A percentile compares a stretch with the other conserved stretches of the same genome.
These are phyloP conservation scores for Melanostigma gelatinosum DNA, from an alignment of 2,113 vertebrate genomes.

Conservation along the genomic window DNA sequence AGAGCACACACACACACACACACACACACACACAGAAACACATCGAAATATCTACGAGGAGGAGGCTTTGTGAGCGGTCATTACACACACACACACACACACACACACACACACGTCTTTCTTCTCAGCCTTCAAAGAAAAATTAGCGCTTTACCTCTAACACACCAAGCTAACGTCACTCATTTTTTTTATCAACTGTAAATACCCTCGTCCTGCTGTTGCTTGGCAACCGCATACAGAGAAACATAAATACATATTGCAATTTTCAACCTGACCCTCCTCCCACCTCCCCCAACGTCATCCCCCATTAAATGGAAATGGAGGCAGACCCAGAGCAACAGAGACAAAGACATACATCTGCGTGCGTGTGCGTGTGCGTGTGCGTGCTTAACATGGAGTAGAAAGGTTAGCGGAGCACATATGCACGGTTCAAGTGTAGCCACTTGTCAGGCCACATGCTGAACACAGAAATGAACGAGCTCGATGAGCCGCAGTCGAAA, in stretches of 20 bases:
- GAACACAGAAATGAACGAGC: slow-evolving; percentile 20
- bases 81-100: slow-evolving; percentile 26
- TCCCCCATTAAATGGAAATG: slow-evolving; percentile 53
- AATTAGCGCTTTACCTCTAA: slow-evolving; percentile 73
- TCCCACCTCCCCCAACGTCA: slow-evolving; percentile 8
- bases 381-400: slow-evolving; percentile 7
- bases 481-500: slow-evolving; percentile 20
- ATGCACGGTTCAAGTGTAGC: slow-evolving; percentile 42
- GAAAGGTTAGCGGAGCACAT: slow-evolving; percentile 21
- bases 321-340: slow-evolving; percentile 49
- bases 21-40: too few relatives aligned
- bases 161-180: slow-evolving; percentile 76
- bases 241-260: slow-evolving; percentile 76
- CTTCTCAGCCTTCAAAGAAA: slow-evolving; percentile 63
- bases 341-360: slow-evolving; percentile 57
- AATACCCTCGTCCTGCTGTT: slow-evolving; percentile 76
- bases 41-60: slow-evolving; percentile 22
- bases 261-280: slow-evolving; percentile 53
- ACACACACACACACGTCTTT: slow-evolving; percentile 34
- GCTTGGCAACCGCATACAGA: slow-evolving; percentile 75
- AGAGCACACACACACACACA: slow-evolving; percentile 11
- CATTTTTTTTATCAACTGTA: slow-evolving; percentile 82
- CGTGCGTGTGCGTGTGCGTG: slow-evolving; percentile 2
- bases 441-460: slow-evolving; percentile 53
- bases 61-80: slow-evolving; percentile 15